A percentile compares a stretch with the other conserved stretches of the same genome.
These are phyloP conservation scores for Lasioglossum calceatum DNA, from an alignment of 2,888 invertebrate genomes.

Conservation along the genomic window DNA sequence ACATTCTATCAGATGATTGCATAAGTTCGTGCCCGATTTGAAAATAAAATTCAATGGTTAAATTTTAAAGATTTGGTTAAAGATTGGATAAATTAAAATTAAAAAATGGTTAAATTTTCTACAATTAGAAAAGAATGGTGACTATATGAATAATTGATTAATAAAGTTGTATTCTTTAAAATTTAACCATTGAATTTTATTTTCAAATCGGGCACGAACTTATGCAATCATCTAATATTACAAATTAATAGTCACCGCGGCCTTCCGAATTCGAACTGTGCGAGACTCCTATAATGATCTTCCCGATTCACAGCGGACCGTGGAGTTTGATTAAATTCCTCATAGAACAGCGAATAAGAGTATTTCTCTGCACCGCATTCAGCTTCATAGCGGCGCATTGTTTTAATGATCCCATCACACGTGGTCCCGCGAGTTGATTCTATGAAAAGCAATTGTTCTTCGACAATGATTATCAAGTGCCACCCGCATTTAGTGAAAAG, in stretches of 20 bases:
- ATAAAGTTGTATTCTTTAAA: too few relatives aligned
- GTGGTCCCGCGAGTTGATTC: conserved; percentile 3
- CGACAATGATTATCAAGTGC: conserved; percentile 43
- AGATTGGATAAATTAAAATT: too few relatives aligned
- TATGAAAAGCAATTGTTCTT: conserved; percentile 16
- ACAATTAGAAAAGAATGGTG: too few relatives aligned
- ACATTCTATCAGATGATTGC: neutral
- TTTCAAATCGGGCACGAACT: too few relatives aligned
- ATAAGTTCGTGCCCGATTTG: too few relatives aligned
- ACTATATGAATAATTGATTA: too few relatives aligned
- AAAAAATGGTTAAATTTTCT: too few relatives aligned
- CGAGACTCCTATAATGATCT: neutral
- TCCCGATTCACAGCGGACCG: neutral
- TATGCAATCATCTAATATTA: too few relatives aligned
- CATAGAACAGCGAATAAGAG: neutral
- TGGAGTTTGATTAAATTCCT: conserved; percentile 6
- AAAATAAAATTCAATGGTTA: too few relatives aligned
- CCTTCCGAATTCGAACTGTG: neutral
- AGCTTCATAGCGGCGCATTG: conserved; percentile 30
- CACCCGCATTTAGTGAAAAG: conserved; percentile 32
- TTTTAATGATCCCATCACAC: conserved; percentile 44
- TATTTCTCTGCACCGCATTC: neutral
- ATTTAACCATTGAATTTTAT: too few relatives aligned
- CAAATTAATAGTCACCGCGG: neutral
- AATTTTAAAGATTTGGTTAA: too few relatives aligned